Percentiles rank a stretch among this genome's conserved stretches.
phyloP scores from a whole-genome alignment of 2,113 vertebrate genomes.

The Gobius niger region DNA sequence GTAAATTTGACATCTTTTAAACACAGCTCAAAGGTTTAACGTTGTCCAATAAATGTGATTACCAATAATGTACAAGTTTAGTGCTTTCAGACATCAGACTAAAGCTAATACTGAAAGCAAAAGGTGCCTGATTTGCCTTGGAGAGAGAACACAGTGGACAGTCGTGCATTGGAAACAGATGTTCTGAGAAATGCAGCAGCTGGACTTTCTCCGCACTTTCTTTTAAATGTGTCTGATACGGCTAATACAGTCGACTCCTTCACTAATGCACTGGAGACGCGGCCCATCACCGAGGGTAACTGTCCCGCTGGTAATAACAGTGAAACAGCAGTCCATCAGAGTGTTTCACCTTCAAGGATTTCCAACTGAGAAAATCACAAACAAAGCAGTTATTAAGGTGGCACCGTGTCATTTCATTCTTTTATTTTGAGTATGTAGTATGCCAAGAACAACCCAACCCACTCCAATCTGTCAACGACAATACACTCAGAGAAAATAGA shows the following conservation, averaged over 20 bases:
- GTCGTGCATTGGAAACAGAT: slow-evolving; percentile 65
- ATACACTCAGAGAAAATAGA: no score
- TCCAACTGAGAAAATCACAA: not conserved
- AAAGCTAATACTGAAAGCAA: slow-evolving; percentile 32
- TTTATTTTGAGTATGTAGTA: no score
- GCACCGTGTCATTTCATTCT: no score
- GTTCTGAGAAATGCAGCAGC: slow-evolving; percentile 67
- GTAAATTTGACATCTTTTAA: not conserved
- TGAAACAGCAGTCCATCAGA: not conserved
- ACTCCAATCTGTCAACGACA: no score
- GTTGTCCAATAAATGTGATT: not conserved
- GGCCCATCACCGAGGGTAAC: not conserved
- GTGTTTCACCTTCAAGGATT: slow-evolving; percentile 2
- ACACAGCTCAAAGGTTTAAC: not conserved
- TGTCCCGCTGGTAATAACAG: not conserved
- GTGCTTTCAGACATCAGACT: slow-evolving; percentile 15
- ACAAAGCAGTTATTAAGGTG: not conserved
- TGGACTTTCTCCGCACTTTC: slow-evolving; percentile 51
- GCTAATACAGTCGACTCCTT: slow-evolving; percentile 8
- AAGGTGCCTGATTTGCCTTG: slow-evolving; percentile 37
- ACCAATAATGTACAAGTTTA: not conserved
- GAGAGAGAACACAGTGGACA: slow-evolving; percentile 63
- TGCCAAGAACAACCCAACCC: no score
- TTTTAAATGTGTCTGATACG: slow-evolving; percentile 35
- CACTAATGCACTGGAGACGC: not conserved